phyloP scores from a whole-genome alignment of 2,797 vertebrate genomes.

The Chelon labrosus region DNA sequence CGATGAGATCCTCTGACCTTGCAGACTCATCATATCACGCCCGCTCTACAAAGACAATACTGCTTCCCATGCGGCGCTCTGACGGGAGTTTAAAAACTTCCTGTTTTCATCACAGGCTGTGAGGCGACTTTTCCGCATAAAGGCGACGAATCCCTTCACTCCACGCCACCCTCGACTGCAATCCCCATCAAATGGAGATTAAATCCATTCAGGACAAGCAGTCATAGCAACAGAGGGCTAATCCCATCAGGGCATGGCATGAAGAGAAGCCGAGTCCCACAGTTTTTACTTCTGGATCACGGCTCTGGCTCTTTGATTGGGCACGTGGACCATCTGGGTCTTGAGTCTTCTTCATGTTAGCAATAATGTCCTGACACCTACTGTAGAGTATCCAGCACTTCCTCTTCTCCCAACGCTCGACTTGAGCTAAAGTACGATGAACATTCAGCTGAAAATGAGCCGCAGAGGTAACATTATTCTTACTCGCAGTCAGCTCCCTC shows the following conservation, averaged over 20 bases:
- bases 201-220: constrained; percentile 67
- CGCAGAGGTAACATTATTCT: too few species aligned
- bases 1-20: background rate
- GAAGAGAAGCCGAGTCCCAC: constrained; percentile 20
- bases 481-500: background rate
- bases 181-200: constrained; percentile 64
- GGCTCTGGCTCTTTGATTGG: constrained; percentile 84
- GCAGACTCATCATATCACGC: background rate
- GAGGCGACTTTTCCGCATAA: constrained; percentile 31
- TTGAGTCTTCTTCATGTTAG: constrained; percentile 80
- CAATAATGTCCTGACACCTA: constrained; percentile 1
- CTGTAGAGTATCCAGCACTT: background rate
- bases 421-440: too few species aligned
- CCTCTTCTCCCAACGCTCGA: background rate
- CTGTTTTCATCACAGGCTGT: constrained; percentile 42
- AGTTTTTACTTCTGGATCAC: constrained; percentile 39
- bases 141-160: constrained; percentile 1
- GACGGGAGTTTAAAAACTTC: constrained; percentile 37
- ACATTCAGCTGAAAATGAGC: background rate
- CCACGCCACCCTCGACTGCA: constrained; percentile 26
- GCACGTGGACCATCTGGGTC: constrained; percentile 86
- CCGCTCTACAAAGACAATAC: constrained; percentile 7
- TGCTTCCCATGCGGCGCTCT: constrained; percentile 12
- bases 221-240: constrained; percentile 65
- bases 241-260: constrained; percentile 63